Percentiles rank a stretch among this genome's conserved stretches.
These are phyloP conservation scores for Salpingus planirostris DNA, from an alignment of 2,888 invertebrate species.

Conservation along the genomic window DNA sequence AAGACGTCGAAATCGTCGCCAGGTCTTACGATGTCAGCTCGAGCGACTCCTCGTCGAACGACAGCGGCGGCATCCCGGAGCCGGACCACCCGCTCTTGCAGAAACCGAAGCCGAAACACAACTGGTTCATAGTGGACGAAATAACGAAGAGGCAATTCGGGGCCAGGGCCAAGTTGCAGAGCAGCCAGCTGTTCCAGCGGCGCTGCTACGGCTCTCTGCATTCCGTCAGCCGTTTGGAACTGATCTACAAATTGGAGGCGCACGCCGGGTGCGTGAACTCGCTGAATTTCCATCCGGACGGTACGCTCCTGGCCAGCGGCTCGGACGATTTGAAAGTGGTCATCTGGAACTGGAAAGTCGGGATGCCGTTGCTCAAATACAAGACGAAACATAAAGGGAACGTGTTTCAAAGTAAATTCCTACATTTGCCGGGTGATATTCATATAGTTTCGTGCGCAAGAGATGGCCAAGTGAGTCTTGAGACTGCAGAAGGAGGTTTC, in stretches of 20 bases:
- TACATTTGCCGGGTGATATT: conserved; percentile 68
- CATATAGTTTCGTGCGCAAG: conserved; percentile 82
- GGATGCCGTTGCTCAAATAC: conserved; percentile 55
- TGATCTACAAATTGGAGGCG: conserved; percentile 64
- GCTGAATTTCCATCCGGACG: conserved; percentile 77
- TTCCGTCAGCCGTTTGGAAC: conserved; percentile 71
- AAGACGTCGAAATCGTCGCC: conserved; percentile 9
- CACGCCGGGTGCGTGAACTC: conserved; percentile 91
- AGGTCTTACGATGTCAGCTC: not conserved
- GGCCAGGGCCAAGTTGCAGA: conserved; percentile 38
- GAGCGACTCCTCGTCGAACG: conserved; percentile 2
- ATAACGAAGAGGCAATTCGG: conserved; percentile 58
- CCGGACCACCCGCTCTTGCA: conserved; percentile 44
- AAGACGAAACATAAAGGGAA: conserved; percentile 79
- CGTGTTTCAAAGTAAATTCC: conserved; percentile 86
- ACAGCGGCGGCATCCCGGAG: too few relatives aligned
- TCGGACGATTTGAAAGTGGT: conserved; percentile 83
- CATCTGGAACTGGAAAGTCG: conserved; percentile 86
- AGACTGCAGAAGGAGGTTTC: too few relatives aligned
- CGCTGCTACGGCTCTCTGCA: conserved; percentile 75
- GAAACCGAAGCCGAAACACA: conserved; percentile 57
- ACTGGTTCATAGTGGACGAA: conserved; percentile 56
- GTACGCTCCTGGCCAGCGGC: conserved; percentile 72
- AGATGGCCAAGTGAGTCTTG: conserved; percentile 79
- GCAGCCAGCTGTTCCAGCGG: conserved; percentile 34